phyloP scores from a whole-genome alignment of 2,888 invertebrate genomes.

The Eupeodes luniger region DNA sequence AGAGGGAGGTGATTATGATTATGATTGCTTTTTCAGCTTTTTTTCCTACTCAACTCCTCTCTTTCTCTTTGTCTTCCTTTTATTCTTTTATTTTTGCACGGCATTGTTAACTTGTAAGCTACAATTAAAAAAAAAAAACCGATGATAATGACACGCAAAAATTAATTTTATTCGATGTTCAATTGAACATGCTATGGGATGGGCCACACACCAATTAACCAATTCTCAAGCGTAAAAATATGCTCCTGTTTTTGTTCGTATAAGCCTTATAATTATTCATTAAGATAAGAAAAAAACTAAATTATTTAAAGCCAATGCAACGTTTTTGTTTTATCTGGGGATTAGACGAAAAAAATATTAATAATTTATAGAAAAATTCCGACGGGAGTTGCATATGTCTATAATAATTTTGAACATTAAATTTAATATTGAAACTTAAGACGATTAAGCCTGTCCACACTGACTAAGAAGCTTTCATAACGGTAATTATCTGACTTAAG shows the following conservation, averaged over 20 bases:
- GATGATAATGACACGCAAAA: constrained; percentile 59
- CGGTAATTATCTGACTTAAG: no score
- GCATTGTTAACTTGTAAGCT: constrained; percentile 50
- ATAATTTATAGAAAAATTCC: constrained; percentile 7
- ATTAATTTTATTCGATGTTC: constrained; percentile 46
- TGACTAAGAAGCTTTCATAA: no score
- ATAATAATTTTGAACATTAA: background rate
- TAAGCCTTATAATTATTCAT: constrained; percentile 36
- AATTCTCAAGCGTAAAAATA: constrained; percentile 42
- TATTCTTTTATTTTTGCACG: constrained; percentile 31
- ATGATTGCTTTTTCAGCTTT: background rate
- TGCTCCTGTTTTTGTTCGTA: constrained; percentile 19
- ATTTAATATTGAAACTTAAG: no score
- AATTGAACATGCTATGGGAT: constrained; percentile 44
- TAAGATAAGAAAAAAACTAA: constrained; percentile 16
- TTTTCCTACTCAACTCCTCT: constrained; percentile 21
- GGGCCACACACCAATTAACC: constrained; percentile 27
- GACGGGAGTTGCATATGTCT: background rate
- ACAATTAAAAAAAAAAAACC: constrained; percentile 52
- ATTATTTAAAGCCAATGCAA: background rate
- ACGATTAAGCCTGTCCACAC: no score
- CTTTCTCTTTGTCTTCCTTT: constrained; percentile 2
- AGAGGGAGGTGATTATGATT: constrained; percentile 26
- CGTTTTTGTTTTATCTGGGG: constrained; percentile 3
- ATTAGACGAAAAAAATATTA: background rate